Conservation (phyloP, 2,888 invertebrate genomes). For the Hoplodrina ambigua region DNA sequence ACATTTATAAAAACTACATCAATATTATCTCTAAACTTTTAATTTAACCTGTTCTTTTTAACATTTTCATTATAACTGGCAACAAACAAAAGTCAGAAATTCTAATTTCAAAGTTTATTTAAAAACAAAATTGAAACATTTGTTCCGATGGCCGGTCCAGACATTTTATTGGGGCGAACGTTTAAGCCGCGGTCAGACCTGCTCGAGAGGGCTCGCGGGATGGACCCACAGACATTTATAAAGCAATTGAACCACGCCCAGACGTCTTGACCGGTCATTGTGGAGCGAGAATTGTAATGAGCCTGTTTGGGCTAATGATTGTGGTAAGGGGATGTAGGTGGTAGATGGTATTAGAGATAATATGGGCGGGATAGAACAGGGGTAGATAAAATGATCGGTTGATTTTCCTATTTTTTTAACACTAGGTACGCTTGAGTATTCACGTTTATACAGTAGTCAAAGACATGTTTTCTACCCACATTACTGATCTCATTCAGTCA, state of each 20-base stretch:
- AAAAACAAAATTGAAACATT: conserved; percentile 2
- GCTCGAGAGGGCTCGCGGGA: conserved; percentile 44
- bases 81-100: not conserved
- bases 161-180: conserved; percentile 30
- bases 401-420: too few species aligned
- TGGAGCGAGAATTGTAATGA: conserved; percentile 38
- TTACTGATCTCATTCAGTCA: too few species aligned
- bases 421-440: too few species aligned
- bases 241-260: conserved; percentile 56
- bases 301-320: conserved; percentile 16
- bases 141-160: not conserved
- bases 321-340: conserved; percentile 11
- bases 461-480: too few species aligned
- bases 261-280: conserved; percentile 43
- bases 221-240: conserved; percentile 60
- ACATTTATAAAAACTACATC: too few species aligned
- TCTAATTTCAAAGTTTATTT: not conserved
- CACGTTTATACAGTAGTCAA: too few species aligned
- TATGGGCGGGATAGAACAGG: not conserved
- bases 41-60: too few species aligned
- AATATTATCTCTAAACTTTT: too few species aligned
- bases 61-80: not conserved
- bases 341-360: not conserved
- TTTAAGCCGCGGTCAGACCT: conserved; percentile 40
- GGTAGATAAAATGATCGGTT: too few species aligned